These are phyloP conservation scores for Eupristina koningsbergeri DNA, from an alignment of 1,140 invertebrate genomes.

Conservation along the genomic window DNA sequence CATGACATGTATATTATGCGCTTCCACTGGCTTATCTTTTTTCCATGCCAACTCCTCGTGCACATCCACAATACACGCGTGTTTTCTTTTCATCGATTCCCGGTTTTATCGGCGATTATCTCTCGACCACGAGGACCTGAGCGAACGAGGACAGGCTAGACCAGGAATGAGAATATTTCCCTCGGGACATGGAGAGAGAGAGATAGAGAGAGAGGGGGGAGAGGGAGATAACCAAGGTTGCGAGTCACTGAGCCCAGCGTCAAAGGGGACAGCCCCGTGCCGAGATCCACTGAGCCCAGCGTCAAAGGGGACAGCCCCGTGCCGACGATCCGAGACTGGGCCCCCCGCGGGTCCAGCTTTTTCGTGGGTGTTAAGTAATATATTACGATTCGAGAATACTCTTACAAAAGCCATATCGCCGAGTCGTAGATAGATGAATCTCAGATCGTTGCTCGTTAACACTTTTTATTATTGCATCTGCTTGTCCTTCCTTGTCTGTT, in stretches of 20 bases:
- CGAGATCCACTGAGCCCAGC: neutral
- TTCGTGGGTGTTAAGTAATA: conserved; percentile 43
- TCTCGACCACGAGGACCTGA: neutral
- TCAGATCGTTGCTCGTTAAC: conserved; percentile 31
- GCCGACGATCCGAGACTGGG: no score
- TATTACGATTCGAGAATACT: neutral
- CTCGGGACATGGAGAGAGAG: neutral
- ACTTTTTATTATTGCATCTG: neutral
- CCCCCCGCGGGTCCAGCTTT: conserved; percentile 18
- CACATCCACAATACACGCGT: neutral
- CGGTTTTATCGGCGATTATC: neutral
- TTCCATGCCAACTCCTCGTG: no score
- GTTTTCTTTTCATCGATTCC: neutral
- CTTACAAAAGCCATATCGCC: conserved; percentile 1
- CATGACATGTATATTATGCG: conserved; percentile 41
- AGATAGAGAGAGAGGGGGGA: no score
- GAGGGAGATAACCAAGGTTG: no score
- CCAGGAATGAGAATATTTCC: neutral
- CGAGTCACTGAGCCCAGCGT: neutral
- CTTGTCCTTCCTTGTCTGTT: neutral
- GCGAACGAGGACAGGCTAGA: no score
- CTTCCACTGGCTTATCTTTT: neutral
- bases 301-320: neutral
- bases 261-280: neutral
- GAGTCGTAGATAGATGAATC: conserved; percentile 9